Conservation (phyloP, 2,113 vertebrate species). For the Carassius auratus region DNA sequence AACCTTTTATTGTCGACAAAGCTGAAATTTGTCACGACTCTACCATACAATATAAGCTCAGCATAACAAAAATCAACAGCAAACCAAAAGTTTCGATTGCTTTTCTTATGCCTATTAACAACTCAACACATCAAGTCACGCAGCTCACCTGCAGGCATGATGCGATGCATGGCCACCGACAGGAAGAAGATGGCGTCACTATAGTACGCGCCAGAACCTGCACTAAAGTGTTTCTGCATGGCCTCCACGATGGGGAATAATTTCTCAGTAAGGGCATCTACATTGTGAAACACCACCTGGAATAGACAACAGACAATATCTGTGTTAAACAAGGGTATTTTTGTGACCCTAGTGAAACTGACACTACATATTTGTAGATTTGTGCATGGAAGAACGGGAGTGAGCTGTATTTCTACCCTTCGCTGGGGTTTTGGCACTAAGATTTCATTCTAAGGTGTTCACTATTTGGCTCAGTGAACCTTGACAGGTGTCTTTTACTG, state of each 20-base stretch:
- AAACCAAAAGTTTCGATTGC: no score
- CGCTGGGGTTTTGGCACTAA: background rate
- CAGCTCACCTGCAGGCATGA: slow-evolving; percentile 90
- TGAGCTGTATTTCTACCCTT: background rate
- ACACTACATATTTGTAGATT: background rate
- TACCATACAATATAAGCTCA: no score
- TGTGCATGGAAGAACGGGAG: background rate
- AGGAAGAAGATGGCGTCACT: slow-evolving; percentile 97
- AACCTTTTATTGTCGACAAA: no score
- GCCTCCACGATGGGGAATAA: slow-evolving; percentile 90
- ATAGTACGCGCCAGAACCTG: slow-evolving; percentile 92
- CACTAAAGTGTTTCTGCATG: slow-evolving; percentile 98
- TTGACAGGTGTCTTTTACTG: background rate
- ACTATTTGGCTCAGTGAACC: background rate
- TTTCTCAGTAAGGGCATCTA: slow-evolving; percentile 83
- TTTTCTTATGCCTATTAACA: background rate
- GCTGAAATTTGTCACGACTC: no score
- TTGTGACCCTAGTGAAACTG: background rate
- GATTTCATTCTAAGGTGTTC: slow-evolving; percentile 18
- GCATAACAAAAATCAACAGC: background rate
- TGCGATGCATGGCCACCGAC: slow-evolving; percentile 93
- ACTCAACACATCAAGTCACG: background rate
- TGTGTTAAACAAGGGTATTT: background rate
- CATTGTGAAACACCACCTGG: slow-evolving; percentile 92
- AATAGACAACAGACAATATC: background rate